These are phyloP conservation scores for Ostrea denselamellosa DNA, from an alignment of 1,140 invertebrate genomes.

Conservation along the genomic window DNA sequence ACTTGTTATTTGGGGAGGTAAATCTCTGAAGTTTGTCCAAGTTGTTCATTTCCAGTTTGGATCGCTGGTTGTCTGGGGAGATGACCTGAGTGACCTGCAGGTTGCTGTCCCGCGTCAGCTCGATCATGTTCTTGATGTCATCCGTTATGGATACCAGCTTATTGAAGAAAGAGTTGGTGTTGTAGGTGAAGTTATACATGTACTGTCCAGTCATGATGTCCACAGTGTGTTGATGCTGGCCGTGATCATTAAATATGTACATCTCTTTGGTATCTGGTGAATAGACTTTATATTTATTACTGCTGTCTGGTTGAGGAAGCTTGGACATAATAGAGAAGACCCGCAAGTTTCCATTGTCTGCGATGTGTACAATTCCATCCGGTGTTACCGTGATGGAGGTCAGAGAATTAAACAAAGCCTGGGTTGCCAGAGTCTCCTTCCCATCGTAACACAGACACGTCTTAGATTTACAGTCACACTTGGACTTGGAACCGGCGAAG, in stretches of 20 bases:
- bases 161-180: constrained; percentile 96
- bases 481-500: constrained; percentile 95
- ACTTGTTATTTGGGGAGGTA: constrained; percentile 93
- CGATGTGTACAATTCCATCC: constrained; percentile 92
- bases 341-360: constrained; percentile 90
- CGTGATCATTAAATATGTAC: constrained; percentile 97
- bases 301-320: constrained; percentile 86
- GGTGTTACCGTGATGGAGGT: constrained; percentile 93
- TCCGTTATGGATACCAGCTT: constrained; percentile 95
- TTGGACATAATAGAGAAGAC: constrained; percentile 94
- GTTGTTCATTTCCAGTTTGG: constrained; percentile 88
- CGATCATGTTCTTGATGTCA: constrained; percentile 92
- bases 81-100: constrained; percentile 91
- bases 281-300: constrained; percentile 94
- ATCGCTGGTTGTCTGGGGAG: constrained; percentile 95
- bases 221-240: constrained; percentile 94
- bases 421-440: constrained; percentile 91
- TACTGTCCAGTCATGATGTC: constrained; percentile 95
- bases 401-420: constrained; percentile 95
- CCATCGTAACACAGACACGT: constrained; percentile 90
- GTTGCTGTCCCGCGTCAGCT: constrained; percentile 86
- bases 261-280: constrained; percentile 94
- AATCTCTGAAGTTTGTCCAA: constrained; percentile 94
- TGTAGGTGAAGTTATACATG: constrained; percentile 95
- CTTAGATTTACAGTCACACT: constrained; percentile 93